phyloP scores from a whole-genome alignment of 2,888 invertebrate species.

The Polyploca ridens region DNA sequence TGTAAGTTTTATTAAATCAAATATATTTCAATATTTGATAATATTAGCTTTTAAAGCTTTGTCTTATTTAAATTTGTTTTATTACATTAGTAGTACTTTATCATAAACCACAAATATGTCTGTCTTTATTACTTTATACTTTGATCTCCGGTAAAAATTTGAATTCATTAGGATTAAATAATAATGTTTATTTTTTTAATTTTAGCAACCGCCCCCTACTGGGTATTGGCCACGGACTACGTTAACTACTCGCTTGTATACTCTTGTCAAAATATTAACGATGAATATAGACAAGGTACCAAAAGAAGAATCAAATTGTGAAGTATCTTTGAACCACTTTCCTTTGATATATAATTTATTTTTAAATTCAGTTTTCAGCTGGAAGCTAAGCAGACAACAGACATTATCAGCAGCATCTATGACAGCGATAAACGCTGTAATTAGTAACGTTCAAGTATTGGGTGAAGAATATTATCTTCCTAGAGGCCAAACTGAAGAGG shows the following conservation, averaged over 20 bases:
- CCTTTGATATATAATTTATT: background rate
- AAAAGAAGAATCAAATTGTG: background rate
- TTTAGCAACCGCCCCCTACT: constrained; percentile 57
- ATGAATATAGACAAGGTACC: constrained; percentile 50
- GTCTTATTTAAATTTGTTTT: too few relatives aligned
- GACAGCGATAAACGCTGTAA: constrained; percentile 43
- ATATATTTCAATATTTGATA: too few relatives aligned
- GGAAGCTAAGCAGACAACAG: constrained; percentile 62
- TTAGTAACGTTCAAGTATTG: constrained; percentile 55
- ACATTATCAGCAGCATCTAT: constrained; percentile 36
- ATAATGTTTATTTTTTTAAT: constrained; percentile 15
- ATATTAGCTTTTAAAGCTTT: too few relatives aligned
- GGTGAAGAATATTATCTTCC: constrained; percentile 53
- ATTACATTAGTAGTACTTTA: too few relatives aligned
- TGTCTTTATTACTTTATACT: too few relatives aligned
- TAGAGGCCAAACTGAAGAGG: constrained; percentile 54
- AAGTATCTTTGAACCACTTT: background rate
- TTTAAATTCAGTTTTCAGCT: constrained; percentile 57
- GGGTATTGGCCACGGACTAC: constrained; percentile 85
- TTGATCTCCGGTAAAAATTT: too few relatives aligned
- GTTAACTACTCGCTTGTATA: constrained; percentile 85
- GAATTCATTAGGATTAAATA: too few relatives aligned
- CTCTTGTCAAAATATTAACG: constrained; percentile 82
- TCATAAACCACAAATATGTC: too few relatives aligned
- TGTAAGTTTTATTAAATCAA: background rate